Evolutionary conservation across 2,113 vertebrate genomes (phyloP).

Genomic region (Amblyornis subalaris): DNA sequence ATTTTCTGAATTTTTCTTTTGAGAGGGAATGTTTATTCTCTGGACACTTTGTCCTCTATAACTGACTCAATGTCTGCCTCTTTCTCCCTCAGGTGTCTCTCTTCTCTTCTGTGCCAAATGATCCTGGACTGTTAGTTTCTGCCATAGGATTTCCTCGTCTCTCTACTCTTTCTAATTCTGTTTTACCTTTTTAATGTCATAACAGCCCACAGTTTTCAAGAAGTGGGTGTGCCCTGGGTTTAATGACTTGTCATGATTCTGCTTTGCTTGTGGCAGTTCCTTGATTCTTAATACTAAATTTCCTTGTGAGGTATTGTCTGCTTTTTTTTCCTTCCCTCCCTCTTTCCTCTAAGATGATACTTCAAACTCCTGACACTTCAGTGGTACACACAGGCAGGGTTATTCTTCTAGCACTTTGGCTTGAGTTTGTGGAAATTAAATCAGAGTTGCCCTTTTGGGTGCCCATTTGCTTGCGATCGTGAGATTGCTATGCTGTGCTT

Average conservation of each 20-base stretch:
- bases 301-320: not conserved
- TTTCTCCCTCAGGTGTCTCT: not conserved
- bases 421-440: not conserved
- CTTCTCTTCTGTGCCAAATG: not conserved
- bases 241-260: constrained; percentile 28
- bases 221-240: constrained; percentile 1
- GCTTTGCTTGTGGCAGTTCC: not conserved
- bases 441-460: not conserved
- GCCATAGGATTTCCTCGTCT: not conserved
- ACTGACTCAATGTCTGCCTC: not conserved
- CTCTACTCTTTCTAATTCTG: not conserved
- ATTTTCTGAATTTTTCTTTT: not conserved
- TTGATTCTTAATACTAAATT: not conserved
- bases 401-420: not conserved
- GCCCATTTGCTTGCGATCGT: not conserved
- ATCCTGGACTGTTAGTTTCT: not conserved
- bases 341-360: not conserved
- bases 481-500: not conserved
- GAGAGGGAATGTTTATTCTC: not conserved
- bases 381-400: not conserved
- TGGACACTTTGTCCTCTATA: not conserved
- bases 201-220: constrained; percentile 1
- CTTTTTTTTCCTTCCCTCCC: accelerated
- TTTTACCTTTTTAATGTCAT: not conserved
- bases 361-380: not conserved